phyloP scores from a whole-genome alignment of 2,797 vertebrate species.

The Falco cherrug region DNA sequence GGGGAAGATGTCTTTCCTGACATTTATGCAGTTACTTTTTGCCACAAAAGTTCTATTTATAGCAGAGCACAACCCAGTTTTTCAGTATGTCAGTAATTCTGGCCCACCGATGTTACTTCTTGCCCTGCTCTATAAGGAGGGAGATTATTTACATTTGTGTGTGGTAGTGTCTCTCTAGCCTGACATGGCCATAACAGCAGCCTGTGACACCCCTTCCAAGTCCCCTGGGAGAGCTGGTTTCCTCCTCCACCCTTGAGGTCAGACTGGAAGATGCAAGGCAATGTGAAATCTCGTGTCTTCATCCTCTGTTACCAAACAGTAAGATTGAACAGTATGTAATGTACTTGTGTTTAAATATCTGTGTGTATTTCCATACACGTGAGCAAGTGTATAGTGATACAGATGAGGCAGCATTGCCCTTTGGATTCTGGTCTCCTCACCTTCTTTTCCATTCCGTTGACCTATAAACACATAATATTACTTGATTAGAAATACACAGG shows the following conservation, averaged over 20 bases:
- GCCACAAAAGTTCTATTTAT: neutral
- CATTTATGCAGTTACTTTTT: neutral
- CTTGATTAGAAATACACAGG: neutral
- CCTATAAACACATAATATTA: neutral
- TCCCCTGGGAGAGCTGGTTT: neutral
- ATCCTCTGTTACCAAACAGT: neutral
- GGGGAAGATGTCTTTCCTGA: neutral
- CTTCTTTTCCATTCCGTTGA: neutral
- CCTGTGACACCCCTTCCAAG: neutral
- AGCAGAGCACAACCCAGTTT: neutral
- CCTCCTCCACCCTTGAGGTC: neutral
- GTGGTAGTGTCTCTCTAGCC: neutral
- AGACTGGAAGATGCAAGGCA: neutral
- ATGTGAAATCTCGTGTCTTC: neutral
- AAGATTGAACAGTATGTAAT: neutral
- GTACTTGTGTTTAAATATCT: neutral
- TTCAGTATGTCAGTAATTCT: neutral
- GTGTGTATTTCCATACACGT: neutral
- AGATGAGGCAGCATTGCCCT: neutral
- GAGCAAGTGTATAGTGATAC: neutral
- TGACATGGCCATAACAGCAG: neutral
- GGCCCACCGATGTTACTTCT: neutral
- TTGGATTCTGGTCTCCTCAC: neutral
- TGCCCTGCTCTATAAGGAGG: neutral
- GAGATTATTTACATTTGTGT: neutral